Base-by-base conservation (phyloP, 30 jellyfish, hydroid and myxozoan genomes). In the Aurelia coerulea region DNA sequence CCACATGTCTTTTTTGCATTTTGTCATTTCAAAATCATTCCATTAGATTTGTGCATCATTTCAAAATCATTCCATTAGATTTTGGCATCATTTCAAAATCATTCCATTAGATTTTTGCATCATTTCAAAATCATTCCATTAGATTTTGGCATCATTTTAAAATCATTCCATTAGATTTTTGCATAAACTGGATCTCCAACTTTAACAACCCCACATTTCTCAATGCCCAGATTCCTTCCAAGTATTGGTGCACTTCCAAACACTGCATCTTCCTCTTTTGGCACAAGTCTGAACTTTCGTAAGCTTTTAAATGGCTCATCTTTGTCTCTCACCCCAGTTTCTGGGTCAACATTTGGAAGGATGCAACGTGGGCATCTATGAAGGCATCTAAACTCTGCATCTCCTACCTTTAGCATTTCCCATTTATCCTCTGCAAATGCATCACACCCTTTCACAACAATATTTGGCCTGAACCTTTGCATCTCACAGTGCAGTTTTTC, bases 351-450 rank as follows among this genome's bases (percentile, higher is more conserved):
- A 76, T 65, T 87, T 5, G 96, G 86, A 18, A 78, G 33, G 15
- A 76, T 52, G 53, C 96, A 87, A 11, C 96, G 69, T 31, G 90
- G 90, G 35, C 96, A 87, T 59, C 66, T 71, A 42, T 77, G 66
- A 11, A 78, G 63, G 59, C 96, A 68, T 54, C 96, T 52, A 65
- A 87, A 87, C 15, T 34, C 86, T 2, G 74, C 76, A 19, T 60
- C 53, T 18, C 90, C 90, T 6, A 87, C 56, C 60, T 65, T 87
- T 8, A 87, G 35, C 12, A 16, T 51, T 16, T 23, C 56, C 96
- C 90, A 77, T 11, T 90, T 19, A 62, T 87, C 96, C 72, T 87
- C 96, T 14, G 81, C 86, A 78, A 87, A 87, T 56, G 83, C 87
- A 2, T 41, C 82, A 12, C 85, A 81, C 1, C 96, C 96, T 10